Percentiles rank a stretch among this genome's conserved stretches.
Evolutionary conservation across 2,113 vertebrate genomes (phyloP).

Genomic region (Leptocoma aspasia): DNA sequence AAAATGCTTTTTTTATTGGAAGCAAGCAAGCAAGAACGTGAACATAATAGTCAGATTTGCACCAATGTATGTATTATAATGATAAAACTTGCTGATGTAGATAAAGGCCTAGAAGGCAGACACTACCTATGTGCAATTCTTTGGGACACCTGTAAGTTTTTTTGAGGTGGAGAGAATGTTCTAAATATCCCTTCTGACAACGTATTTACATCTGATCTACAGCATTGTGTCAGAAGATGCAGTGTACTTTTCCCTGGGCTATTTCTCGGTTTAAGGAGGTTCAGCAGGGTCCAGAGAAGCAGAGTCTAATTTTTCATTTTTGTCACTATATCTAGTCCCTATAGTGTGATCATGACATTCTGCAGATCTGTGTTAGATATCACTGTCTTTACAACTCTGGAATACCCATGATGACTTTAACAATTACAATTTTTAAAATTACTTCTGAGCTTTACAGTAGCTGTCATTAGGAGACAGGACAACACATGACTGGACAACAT

Average conservation of each 20-base stretch:
- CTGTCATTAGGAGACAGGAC: background rate
- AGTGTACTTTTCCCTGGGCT: background rate
- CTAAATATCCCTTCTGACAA: background rate
- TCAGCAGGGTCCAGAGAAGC: background rate
- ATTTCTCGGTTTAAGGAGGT: accelerated
- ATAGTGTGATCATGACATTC: background rate
- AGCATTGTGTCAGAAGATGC: background rate
- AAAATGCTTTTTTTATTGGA: background rate
- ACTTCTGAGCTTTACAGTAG: background rate
- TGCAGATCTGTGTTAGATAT: background rate
- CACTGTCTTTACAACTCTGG: background rate
- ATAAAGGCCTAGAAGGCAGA: background rate
- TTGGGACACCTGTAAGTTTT: background rate
- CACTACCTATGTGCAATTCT: background rate
- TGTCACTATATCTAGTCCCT: background rate
- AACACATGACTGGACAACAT: background rate
- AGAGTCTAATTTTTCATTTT: background rate
- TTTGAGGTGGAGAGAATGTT: background rate
- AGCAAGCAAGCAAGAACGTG: background rate
- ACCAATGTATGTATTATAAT: background rate
- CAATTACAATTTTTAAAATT: background rate
- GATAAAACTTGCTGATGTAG: background rate
- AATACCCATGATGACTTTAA: background rate
- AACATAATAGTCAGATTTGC: background rate
- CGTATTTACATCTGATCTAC: background rate